Percentiles rank a stretch among this genome's conserved stretches.
Conservation (phyloP, 1,140 invertebrate genomes). For the Drosophila insularis region DNA sequence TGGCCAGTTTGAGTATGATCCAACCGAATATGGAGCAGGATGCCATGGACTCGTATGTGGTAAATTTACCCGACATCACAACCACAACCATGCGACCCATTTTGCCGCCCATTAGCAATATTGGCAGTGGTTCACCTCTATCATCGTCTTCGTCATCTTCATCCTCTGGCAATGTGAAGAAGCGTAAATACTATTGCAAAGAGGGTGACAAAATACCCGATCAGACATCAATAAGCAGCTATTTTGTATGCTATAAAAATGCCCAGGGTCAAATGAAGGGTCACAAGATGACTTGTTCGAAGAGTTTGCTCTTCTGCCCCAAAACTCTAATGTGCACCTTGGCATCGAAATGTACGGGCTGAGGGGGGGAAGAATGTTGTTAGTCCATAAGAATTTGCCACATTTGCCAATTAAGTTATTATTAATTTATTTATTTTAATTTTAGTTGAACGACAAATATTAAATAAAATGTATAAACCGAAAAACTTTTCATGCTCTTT, state of each 20-base stretch:
- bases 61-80: slow-evolving; percentile 44
- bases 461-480: slow-evolving; percentile 38
- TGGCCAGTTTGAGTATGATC: not conserved
- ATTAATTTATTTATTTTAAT: slow-evolving; percentile 66
- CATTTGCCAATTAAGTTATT: slow-evolving; percentile 47
- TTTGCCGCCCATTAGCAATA: slow-evolving; percentile 10
- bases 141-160: slow-evolving; percentile 10
- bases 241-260: slow-evolving; percentile 81
- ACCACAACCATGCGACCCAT: slow-evolving; percentile 36
- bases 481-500: slow-evolving; percentile 9
- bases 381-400: slow-evolving; percentile 48
- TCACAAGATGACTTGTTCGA: slow-evolving; percentile 80
- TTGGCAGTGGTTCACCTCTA: slow-evolving; percentile 1
- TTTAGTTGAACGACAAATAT: slow-evolving; percentile 39
- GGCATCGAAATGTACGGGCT: slow-evolving; percentile 66
- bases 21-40: slow-evolving; percentile 56
- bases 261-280: slow-evolving; percentile 74
- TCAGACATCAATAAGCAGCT: slow-evolving; percentile 75
- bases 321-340: slow-evolving; percentile 72
- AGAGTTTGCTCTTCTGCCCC: slow-evolving; percentile 74
- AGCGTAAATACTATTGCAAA: slow-evolving; percentile 77
- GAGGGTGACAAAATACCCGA: slow-evolving; percentile 81
- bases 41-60: slow-evolving; percentile 57
- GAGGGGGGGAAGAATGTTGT: not conserved
- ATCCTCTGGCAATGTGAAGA: slow-evolving; percentile 38